Evolutionary conservation across 2,113 vertebrate species (phyloP), one percentile per base, ranked within the genome.

Genomic region (Ciconia stormi): DNA sequence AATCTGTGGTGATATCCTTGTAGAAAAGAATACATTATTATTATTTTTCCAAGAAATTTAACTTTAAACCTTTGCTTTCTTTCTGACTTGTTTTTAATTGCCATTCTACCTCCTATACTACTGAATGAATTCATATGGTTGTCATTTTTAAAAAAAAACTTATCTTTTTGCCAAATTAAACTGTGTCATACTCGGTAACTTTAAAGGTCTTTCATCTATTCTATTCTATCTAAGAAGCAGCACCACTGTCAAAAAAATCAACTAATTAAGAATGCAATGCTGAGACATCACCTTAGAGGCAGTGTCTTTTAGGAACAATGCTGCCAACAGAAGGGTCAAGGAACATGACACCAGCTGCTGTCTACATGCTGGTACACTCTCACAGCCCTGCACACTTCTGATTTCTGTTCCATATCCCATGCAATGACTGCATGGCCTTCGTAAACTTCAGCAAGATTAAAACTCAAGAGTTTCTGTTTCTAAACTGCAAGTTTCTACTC

Each of bases 221-320:
- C 72, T 94, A 52, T 82, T 93, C 80, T 77, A 80, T 53, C 62
- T 88, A 77, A 90, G 89, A 12, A 88, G 79, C 82, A 67, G 84
- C 81, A 80, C 84, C 74, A 80, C 91, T 96, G 96, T 94, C 91
- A 96, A 81, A 96, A 96, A 96, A 94, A 91, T 88, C 87, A 95
- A 86, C 87, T 94, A 95, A 96, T 97, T 97, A 96, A 95, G 94
- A 90, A 94, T 73, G 89, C 78, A 81, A 2, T 74, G 92, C 96
- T 94, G 95, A 96, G 95, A 78, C 86, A 92, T 93, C 95, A 95
- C 97, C 97, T 94, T 74, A 76, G 95, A 93, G 91, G 94, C 96
- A 91, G 78, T 42, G 63, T 91, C 95, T 97, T 94, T 93, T 73
- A 90, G 93, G 96, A 91, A 69, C 78, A 82, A 61, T 69, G 70